phyloP scores from a whole-genome alignment of 2,113 vertebrate genomes.

The Fukomys damarensis region DNA sequence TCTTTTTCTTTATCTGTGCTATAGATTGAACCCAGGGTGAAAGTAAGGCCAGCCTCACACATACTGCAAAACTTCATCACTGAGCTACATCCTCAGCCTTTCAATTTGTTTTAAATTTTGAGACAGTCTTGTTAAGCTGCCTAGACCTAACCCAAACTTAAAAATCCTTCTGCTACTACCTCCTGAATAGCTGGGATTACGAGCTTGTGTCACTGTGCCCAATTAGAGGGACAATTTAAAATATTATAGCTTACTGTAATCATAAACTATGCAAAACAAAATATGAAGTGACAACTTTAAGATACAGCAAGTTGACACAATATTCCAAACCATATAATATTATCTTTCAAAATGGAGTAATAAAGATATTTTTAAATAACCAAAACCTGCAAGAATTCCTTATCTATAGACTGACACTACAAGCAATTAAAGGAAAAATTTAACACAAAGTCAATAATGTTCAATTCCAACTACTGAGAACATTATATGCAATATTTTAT shows the following conservation, averaged over 20 bases:
- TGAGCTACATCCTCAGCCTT: background rate
- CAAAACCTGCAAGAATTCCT: background rate
- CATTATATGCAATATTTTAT: background rate
- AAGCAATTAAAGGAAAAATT: background rate
- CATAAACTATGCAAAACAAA: slow-evolving; percentile 5
- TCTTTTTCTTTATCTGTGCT: background rate
- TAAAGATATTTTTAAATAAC: background rate
- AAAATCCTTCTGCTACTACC: background rate
- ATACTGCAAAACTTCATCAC: background rate
- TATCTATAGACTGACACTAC: background rate
- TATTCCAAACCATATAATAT: background rate
- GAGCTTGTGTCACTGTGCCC: background rate
- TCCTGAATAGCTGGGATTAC: background rate
- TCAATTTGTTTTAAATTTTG: background rate
- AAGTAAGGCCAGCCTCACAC: background rate
- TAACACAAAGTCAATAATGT: background rate
- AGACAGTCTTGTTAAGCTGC: background rate
- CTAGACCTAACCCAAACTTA: background rate
- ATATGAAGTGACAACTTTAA: background rate
- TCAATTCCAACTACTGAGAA: background rate
- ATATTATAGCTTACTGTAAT: background rate
- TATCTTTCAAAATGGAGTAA: background rate
- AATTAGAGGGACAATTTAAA: background rate
- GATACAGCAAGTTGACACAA: background rate
- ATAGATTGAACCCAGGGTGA: background rate